These are phyloP conservation scores for Cremastinae sp. DNA, from an alignment of 2,888 invertebrate genomes.

Conservation along the genomic window DNA sequence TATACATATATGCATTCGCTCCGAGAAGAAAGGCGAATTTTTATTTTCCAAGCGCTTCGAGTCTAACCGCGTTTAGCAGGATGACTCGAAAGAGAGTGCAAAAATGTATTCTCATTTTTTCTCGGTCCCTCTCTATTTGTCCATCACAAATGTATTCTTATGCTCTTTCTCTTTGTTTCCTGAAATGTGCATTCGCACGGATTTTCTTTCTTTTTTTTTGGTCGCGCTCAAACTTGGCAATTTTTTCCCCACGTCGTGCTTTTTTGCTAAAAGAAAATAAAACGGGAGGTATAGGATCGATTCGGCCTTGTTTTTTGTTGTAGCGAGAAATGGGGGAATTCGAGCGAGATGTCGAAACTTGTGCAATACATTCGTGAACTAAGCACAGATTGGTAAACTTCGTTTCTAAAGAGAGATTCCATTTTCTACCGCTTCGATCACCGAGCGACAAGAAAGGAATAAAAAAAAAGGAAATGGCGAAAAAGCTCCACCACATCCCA, in stretches of 20 bases:
- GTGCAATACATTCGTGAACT: conserved; percentile 18
- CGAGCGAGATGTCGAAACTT: background rate
- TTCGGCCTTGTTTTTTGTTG: no score
- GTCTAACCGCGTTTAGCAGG: background rate
- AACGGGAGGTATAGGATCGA: no score
- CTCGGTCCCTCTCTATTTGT: background rate
- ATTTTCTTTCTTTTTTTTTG: conserved; percentile 9
- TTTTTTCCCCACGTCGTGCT: background rate
- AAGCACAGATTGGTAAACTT: conserved; percentile 15
- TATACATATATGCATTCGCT: no score
- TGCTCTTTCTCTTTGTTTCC: background rate
- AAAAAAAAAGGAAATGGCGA: background rate
- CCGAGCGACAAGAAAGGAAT: background rate
- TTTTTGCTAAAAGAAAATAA: no score
- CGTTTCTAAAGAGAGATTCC: conserved; percentile 19
- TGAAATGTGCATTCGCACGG: conserved; percentile 1
- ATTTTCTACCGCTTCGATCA: conserved; percentile 3
- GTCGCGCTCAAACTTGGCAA: conserved; percentile 1
- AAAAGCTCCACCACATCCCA: conserved; percentile 13
- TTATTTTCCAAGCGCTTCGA: background rate
- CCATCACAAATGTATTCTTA: background rate
- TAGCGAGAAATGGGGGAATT: background rate
- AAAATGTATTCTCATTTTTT: conserved; percentile 7
- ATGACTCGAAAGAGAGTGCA: conserved; percentile 9
- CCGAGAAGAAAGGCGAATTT: background rate